phyloP scores from a whole-genome alignment of 92 coral and sea anemone genomes.

The Zoanthus gigantus region DNA sequence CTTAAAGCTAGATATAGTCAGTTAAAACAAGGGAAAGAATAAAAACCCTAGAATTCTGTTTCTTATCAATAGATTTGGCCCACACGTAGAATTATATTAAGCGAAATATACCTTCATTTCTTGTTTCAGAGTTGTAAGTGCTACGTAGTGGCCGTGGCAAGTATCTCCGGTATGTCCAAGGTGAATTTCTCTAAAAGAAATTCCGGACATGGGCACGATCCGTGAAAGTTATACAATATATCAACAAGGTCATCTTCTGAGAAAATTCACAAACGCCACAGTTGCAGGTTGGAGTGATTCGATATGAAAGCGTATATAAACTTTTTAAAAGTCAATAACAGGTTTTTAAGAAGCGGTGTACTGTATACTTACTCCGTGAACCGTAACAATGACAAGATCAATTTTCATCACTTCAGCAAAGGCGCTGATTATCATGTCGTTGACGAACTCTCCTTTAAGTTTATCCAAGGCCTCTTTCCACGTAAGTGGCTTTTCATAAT shows the following conservation, averaged over 20 bases:
- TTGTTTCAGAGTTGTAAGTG: constrained; percentile 14
- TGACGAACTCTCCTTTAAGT: constrained; percentile 46
- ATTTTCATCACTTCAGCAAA: constrained; percentile 46
- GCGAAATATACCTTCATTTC: constrained; percentile 10
- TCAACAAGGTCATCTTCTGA: constrained; percentile 8
- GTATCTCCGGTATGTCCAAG: constrained; percentile 13
- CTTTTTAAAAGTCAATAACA: neutral
- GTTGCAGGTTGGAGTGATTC: neutral
- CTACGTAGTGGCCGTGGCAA: constrained; percentile 17
- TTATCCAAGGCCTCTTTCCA: constrained; percentile 55
- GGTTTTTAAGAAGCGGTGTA: neutral
- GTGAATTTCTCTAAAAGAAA: constrained; percentile 18
- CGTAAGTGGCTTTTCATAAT: constrained; percentile 33
- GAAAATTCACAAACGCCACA: neutral
- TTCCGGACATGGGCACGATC: constrained; percentile 5
- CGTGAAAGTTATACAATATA: constrained; percentile 1
- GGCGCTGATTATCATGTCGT: constrained; percentile 48
- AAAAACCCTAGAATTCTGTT: neutral
- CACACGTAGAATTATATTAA: neutral
- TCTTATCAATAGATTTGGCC: neutral
- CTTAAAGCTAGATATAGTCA: constrained; percentile 1
- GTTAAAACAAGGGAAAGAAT: neutral
- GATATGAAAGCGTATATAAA: constrained; percentile 5
- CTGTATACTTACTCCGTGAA: constrained; percentile 40
- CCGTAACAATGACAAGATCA: constrained; percentile 46